Evolutionary conservation across 2,113 vertebrate genomes (phyloP).

Genomic region (Pseudonaja textilis): DNA sequence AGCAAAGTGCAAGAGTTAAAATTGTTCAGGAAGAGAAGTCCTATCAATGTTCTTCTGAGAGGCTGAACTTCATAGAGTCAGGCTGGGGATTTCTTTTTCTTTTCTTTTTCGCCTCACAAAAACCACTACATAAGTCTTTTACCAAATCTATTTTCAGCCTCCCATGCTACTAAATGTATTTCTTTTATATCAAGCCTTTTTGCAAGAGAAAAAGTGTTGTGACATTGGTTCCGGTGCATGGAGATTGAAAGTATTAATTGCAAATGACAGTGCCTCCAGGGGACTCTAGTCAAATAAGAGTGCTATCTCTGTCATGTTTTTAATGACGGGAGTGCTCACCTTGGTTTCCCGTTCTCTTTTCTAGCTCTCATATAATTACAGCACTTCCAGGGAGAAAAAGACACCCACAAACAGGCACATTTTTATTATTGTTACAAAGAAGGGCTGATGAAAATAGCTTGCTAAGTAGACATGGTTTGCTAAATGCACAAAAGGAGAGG

Average conservation of each 20-base stretch:
- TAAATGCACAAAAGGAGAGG: not conserved
- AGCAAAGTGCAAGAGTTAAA: not conserved
- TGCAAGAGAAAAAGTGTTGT: not conserved
- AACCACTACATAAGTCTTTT: conserved; percentile 14
- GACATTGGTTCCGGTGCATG: not conserved
- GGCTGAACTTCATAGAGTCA: not conserved
- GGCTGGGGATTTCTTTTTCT: conserved; percentile 6
- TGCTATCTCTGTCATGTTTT: not conserved
- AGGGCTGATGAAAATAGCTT: not conserved
- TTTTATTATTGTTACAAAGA: conserved; percentile 9
- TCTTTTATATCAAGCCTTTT: conserved; percentile 40
- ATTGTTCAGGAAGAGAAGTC: not conserved
- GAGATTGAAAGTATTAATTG: conserved; percentile 18
- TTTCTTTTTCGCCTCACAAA: conserved; percentile 7
- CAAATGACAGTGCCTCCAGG: not conserved
- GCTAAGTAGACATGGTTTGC: not conserved
- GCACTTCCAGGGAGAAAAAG: not conserved
- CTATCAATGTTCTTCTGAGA: not conserved
- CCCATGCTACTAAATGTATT: conserved; percentile 4
- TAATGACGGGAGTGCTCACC: conserved; percentile 3
- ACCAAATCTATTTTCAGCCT: conserved; percentile 15
- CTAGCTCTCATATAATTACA: not conserved
- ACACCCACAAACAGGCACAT: not conserved
- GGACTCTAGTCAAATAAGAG: conserved; percentile 9
- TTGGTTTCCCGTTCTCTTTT: not conserved